A percentile compares a stretch with the other conserved stretches of the same genome.
phyloP scores from a whole-genome alignment of 1,140 invertebrate species.

The Rhysida immarginata region DNA sequence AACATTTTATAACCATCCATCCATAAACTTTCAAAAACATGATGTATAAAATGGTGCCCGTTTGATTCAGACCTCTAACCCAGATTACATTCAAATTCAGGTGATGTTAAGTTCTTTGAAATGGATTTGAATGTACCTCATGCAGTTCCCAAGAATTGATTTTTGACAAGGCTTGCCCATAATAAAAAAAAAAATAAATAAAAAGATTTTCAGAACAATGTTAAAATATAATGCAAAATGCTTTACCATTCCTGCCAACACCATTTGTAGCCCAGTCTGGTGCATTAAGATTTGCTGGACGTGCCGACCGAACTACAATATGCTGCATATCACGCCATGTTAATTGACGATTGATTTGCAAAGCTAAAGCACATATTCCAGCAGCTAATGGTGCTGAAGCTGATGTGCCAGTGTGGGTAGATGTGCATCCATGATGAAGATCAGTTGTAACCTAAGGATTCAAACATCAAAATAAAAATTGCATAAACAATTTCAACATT shows the following conservation, averaged over 20 bases:
- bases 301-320: conserved; percentile 81
- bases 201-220: not conserved
- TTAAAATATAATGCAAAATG: not conserved
- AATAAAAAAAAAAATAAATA: no score
- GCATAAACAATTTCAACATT: no score
- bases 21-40: no score
- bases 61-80: no score
- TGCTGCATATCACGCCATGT: conserved; percentile 98
- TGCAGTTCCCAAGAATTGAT: not conserved
- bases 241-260: conserved; percentile 59
- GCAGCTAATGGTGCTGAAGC: conserved; percentile 90
- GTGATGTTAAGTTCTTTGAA: no score
- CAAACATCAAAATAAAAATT: no score
- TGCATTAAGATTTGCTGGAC: conserved; percentile 43
- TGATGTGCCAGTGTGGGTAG: conserved; percentile 49
- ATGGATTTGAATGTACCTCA: no score
- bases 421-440: conserved; percentile 58
- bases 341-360: conserved; percentile 83
- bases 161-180: not conserved
- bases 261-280: conserved; percentile 80
- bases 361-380: conserved; percentile 79
- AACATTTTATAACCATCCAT: no score
- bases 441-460: conserved; percentile 70
- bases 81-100: no score
- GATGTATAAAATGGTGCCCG: no score